Percentiles rank a stretch among this genome's conserved stretches.
Conservation (phyloP, 2,888 invertebrate genomes). For the Drosophila longiperda region DNA sequence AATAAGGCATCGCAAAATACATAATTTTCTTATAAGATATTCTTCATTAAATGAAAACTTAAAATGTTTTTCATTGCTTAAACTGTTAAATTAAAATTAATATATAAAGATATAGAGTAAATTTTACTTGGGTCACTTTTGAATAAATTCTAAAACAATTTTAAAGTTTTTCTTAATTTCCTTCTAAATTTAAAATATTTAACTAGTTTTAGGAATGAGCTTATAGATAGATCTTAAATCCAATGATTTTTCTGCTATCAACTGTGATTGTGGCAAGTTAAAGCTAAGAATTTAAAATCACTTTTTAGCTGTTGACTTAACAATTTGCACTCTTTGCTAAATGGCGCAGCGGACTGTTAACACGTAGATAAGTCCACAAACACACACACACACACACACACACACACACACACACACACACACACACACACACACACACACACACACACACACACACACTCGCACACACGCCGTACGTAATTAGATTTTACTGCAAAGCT, state of each 20-base stretch:
- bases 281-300: neutral
- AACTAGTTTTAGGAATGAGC: neutral
- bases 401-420: neutral
- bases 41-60: neutral
- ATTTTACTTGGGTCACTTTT: neutral
- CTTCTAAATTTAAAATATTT: neutral
- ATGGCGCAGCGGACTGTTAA: conserved; percentile 54
- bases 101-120: neutral
- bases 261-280: neutral
- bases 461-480: conserved; percentile 33
- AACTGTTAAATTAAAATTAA: no score
- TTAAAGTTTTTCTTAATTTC: neutral
- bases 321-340: conserved; percentile 6
- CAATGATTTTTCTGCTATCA: neutral
- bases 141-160: neutral
- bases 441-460: neutral
- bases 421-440: neutral
- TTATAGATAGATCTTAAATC: neutral
- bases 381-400: no score
- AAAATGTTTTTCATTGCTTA: neutral
- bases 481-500: conserved; percentile 69
- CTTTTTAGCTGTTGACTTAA: neutral
- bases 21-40: neutral
- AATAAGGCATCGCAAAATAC: neutral
- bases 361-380: conserved; percentile 49